A percentile compares a stretch with the other conserved stretches of the same genome.
phyloP scores from a whole-genome alignment of 2,888 invertebrate genomes.

The Ennomos quercinarius region DNA sequence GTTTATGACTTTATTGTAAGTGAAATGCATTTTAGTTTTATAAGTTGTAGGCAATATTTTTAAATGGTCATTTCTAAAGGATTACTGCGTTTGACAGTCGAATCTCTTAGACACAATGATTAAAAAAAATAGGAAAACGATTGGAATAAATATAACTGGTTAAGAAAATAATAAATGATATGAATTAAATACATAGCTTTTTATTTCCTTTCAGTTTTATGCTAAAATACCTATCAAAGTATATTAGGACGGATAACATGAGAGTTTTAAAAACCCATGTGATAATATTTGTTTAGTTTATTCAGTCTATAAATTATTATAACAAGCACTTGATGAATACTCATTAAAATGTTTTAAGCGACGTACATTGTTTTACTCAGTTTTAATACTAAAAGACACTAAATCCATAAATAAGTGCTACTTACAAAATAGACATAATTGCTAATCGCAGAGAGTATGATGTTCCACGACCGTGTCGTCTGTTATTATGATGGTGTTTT shows the following conservation, averaged over 20 bases:
- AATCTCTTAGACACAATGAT: constrained; percentile 84
- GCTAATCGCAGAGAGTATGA: constrained; percentile 71
- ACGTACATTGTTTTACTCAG: no score
- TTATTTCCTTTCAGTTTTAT: constrained; percentile 33
- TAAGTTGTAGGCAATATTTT: constrained; percentile 85
- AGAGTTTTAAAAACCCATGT: constrained; percentile 9
- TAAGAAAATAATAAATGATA: constrained; percentile 85
- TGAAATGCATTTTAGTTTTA: constrained; percentile 84
- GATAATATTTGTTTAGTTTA: neutral
- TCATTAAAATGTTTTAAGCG: neutral
- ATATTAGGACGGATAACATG: constrained; percentile 45
- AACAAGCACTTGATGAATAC: constrained; percentile 4
- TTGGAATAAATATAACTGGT: constrained; percentile 83
- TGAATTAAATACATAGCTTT: constrained; percentile 60
- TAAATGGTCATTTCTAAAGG: constrained; percentile 80
- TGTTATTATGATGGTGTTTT: constrained; percentile 69
- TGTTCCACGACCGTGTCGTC: constrained; percentile 76
- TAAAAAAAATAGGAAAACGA: constrained; percentile 83
- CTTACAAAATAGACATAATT: constrained; percentile 17
- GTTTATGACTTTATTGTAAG: constrained; percentile 79
- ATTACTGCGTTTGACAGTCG: constrained; percentile 76
- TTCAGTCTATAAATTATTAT: neutral
- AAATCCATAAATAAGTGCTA: constrained; percentile 18
- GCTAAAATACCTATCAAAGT: constrained; percentile 12
- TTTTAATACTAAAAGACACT: neutral